These are phyloP conservation scores for Stenichneumon culpator DNA, from an alignment of 2,888 invertebrate species.

Conservation along the genomic window DNA sequence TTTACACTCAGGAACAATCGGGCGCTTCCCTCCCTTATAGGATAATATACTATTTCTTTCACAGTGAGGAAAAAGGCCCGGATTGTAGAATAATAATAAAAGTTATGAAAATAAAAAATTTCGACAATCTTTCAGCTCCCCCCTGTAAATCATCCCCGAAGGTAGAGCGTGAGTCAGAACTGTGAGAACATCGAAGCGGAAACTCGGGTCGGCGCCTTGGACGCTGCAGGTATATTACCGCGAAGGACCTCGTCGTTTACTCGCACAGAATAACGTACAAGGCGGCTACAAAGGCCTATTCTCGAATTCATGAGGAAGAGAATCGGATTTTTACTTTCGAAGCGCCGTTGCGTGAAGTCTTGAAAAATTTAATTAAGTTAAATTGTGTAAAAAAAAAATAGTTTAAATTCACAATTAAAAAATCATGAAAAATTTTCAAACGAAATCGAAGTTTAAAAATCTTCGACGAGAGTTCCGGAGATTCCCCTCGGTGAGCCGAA, in stretches of 20 bases:
- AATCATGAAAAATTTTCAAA: not conserved
- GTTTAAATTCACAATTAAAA: too few species aligned
- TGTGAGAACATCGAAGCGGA: conserved; percentile 7
- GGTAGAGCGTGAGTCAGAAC: not conserved
- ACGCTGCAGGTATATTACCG: not conserved
- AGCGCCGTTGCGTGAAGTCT: too few species aligned
- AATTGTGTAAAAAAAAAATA: too few species aligned
- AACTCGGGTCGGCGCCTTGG: not conserved
- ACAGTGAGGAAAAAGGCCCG: not conserved
- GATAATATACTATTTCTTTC: not conserved
- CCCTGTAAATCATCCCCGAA: conserved; percentile 5
- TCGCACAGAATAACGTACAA: not conserved
- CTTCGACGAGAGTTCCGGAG: conserved; percentile 56
- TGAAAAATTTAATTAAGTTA: too few species aligned
- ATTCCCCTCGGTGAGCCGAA: conserved; percentile 54
- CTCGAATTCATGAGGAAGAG: not conserved
- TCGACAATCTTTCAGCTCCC: not conserved
- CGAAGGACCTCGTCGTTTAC: conserved; percentile 4
- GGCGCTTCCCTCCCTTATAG: too few species aligned
- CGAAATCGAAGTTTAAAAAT: not conserved
- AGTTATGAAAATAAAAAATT: not conserved
- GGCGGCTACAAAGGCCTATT: not conserved
- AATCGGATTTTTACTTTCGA: too few species aligned
- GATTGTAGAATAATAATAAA: not conserved
- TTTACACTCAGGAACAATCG: too few species aligned